phyloP scores from a whole-genome alignment of 2,888 invertebrate genomes.

The Cosmia pyralina region DNA sequence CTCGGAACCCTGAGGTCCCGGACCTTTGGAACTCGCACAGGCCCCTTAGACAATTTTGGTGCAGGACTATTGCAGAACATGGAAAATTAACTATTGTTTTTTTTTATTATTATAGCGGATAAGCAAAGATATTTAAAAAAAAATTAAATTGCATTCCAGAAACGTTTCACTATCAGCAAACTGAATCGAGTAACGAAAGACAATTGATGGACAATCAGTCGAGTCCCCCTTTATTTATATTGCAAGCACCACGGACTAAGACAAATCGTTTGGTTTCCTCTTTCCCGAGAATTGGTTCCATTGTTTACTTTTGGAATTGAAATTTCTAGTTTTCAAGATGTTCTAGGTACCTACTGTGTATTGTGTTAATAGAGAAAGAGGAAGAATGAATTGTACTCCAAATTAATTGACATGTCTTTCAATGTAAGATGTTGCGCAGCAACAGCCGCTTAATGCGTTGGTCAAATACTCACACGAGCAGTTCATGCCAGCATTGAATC shows the following conservation, averaged over 20 bases:
- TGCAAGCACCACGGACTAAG: slow-evolving; percentile 18
- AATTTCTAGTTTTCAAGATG: neutral
- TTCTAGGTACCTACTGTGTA: neutral
- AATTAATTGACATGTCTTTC: neutral
- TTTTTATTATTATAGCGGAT: neutral
- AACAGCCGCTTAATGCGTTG: neutral
- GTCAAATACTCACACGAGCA: neutral
- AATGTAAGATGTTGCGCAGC: neutral
- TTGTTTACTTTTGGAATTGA: slow-evolving; percentile 21
- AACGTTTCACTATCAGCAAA: slow-evolving; percentile 1
- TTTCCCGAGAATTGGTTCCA: slow-evolving; percentile 4
- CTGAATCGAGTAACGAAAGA: slow-evolving; percentile 12
- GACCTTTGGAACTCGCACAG: too few relatives aligned
- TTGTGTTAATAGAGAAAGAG: neutral
- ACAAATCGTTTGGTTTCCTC: slow-evolving; percentile 28
- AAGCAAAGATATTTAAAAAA: neutral
- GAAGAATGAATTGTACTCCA: neutral
- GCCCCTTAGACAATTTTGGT: too few relatives aligned
- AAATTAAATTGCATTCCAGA: neutral
- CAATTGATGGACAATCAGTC: slow-evolving; percentile 25
- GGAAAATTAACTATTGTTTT: too few relatives aligned
- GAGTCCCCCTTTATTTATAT: slow-evolving; percentile 18
- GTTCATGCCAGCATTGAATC: neutral
- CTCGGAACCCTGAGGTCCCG: too few relatives aligned
- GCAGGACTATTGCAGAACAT: too few relatives aligned